Evolutionary conservation across 2,888 invertebrate species (phyloP), one percentile per base, ranked within the genome.

Genomic region (Nomada fucata): DNA sequence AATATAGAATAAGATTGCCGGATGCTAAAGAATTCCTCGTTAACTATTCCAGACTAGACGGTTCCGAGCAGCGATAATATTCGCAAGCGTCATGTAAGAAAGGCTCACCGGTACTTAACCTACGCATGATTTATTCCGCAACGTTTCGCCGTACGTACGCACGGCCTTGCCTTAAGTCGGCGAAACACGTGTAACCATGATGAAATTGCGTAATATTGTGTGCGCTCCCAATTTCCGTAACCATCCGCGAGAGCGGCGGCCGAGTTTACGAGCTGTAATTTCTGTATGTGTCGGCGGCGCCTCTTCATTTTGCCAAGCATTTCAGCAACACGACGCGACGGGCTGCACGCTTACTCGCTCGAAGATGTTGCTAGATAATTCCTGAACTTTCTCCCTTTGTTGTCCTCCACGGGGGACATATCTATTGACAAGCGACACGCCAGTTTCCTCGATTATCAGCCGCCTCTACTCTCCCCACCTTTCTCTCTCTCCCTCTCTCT

Each of bases 191-290:
- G 84, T 85, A 87, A 87, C 76, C 69, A 42, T 60, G 74, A 52
- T 73, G 83, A 77, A 79, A 85, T 87, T 87, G 84, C 71, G 74
- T 79, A 83, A 82, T 73, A 72, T 26, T 42, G 55, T 26, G 74
- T 20, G 23, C 65, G 81, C 72, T 82, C 79, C 83, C 83, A 86
- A 86, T 86, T 86, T 87, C 86, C 78, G 85, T 63, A 69, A 82
- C 76, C 74, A 79, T 84, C 72, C 75, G 59, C 59, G 50, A 59
- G 23, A 36, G 18, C 67, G 74, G 47, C 76, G 83, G 74, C 76
- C 79, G 84, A 84, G 71, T 87, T 87, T 87, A 79, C 82, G 79
- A 79, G 80, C 70, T 36, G 71, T 84, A 78, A 84, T 85, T 87
- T 86, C 84, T 83, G 67, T 64, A 61, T 84, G 76, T 81, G 77